Evolutionary conservation across 1,140 invertebrate genomes (phyloP), one percentile per base, ranked within the genome.

Genomic region (Bombus fervidus): DNA sequence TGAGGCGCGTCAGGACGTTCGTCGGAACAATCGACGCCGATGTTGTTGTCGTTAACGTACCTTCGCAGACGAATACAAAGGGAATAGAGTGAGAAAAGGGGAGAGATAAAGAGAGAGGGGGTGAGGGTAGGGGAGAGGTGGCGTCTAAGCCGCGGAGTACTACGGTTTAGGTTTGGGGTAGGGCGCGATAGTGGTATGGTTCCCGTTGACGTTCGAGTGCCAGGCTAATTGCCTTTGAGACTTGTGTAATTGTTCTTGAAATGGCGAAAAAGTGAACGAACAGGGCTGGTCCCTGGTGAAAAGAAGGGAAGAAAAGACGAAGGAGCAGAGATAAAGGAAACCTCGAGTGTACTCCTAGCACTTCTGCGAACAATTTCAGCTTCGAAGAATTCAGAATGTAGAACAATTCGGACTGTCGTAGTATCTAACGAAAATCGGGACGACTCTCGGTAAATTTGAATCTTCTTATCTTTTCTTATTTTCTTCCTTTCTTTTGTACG

Each of bases 191-290:
- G 47, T 22, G 47, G 47, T 53, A 53, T 53, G 47, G 47, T 53
- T 53, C 18, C 18, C 47, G 47, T 53, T 18, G 47, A 53, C 6
- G 18, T 79, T 13, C 25, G 47, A 77, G 71, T 75, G 86, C 79
- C 66, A 76, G 57, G 84, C 59, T 88, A 88, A 88, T 88, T 85
- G 84, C 43, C 25, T 59, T 71, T 77, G 47, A 53, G 71, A 66
- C 3, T 31, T 41, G 37, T 15, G 57, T 22, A 43, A 53, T 47
- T 25, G 43, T 66, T 28, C 39, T 43, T 2, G 39, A 39, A 47
- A 43, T 12, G 47, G 8, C 31, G 64, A 9, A 34, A 43, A 22
- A 62, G 53, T 37, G 71, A 75, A 81, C 66, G 68, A 53, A 74
- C 71, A 8, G 41, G 41, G 31, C 47, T 13, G 8, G 68, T 57